Conservation (phyloP, 2,888 invertebrate genomes). For the Diarsia mendica region DNA sequence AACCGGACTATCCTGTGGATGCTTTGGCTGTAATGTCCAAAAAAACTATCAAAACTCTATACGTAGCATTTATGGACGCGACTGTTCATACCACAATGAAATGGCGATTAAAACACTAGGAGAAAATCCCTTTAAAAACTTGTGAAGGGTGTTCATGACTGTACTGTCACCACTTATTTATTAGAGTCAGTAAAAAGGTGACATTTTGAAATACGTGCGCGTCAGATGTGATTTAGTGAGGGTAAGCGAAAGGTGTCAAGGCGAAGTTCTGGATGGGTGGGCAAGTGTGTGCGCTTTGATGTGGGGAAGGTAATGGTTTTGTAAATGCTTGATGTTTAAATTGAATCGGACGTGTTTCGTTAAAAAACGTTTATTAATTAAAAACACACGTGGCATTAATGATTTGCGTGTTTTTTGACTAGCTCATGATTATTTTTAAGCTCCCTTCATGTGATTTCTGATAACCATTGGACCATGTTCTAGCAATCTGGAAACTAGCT, state of each 20-base stretch:
- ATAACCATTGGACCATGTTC: too few relatives aligned
- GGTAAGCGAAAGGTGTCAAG: slow-evolving; percentile 53
- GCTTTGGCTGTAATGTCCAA: not conserved
- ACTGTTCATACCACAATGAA: not conserved
- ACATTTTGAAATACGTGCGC: slow-evolving; percentile 60
- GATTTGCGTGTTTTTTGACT: not conserved
- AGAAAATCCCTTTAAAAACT: not conserved
- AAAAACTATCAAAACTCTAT: not conserved
- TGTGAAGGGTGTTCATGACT: not conserved
- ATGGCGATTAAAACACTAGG: not conserved
- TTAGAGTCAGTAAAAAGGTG: slow-evolving; percentile 56
- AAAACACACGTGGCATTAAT: not conserved
- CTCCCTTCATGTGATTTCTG: not conserved
- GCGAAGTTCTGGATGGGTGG: slow-evolving; percentile 50
- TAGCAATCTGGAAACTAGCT: not conserved
- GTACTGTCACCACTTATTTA: slow-evolving; percentile 61
- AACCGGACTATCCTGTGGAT: too few relatives aligned
- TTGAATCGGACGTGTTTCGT: slow-evolving; percentile 12
- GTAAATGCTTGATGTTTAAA: slow-evolving; percentile 19
- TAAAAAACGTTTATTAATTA: not conserved
- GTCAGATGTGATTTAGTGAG: slow-evolving; percentile 52
- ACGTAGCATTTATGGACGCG: not conserved
- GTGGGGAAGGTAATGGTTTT: slow-evolving; percentile 30
- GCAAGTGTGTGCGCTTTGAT: slow-evolving; percentile 39
- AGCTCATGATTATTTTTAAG: not conserved